Conservation (phyloP, 2,113 vertebrate species). For the Ictalurus punctatus region DNA sequence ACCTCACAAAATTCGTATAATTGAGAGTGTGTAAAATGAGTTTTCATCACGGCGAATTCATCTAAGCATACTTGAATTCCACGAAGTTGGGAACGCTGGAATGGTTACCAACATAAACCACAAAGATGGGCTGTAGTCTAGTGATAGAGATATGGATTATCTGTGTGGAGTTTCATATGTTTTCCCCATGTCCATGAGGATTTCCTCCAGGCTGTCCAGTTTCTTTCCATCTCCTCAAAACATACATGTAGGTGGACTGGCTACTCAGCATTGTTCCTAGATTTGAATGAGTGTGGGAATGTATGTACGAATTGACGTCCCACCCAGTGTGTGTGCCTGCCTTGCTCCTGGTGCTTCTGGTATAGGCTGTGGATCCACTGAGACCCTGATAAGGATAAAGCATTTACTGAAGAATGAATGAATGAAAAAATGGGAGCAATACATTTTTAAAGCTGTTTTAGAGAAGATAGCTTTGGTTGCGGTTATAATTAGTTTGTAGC, state of each 20-base stretch:
- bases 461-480: background rate
- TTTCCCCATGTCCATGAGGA: background rate
- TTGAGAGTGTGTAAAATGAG: background rate
- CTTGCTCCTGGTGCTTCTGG: background rate
- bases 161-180: background rate
- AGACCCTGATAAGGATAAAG: background rate
- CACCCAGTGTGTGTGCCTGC: background rate
- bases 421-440: background rate
- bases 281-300: background rate
- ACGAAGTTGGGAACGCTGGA: background rate
- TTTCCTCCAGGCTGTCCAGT: background rate
- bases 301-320: background rate
- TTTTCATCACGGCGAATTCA: background rate
- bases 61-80: background rate
- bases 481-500: background rate
- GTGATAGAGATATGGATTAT: background rate
- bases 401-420: background rate
- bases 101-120: background rate
- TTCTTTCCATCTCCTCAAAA: background rate
- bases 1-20: background rate
- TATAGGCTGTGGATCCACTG: background rate
- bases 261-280: background rate
- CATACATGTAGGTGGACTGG: background rate
- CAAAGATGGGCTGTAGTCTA: background rate
- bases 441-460: background rate